Percentiles rank a stretch among this genome's conserved stretches.
Evolutionary conservation across 2,888 invertebrate species (phyloP).

Genomic region (Flabesymbios commensalis): DNA sequence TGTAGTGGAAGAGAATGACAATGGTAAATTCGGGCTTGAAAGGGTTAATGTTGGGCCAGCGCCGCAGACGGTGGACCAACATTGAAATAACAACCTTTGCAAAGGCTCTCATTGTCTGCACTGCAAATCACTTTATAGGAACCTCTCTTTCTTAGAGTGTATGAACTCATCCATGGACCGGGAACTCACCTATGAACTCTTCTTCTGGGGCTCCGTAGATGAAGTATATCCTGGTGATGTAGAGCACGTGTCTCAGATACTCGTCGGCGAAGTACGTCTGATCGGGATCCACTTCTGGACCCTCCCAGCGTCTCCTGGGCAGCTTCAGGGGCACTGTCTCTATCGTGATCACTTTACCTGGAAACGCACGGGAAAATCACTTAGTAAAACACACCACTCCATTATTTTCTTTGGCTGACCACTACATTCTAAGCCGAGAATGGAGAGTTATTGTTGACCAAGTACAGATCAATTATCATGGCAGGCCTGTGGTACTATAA

Average conservation of each 20-base stretch:
- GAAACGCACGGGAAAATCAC: neutral
- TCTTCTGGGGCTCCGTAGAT: conserved; percentile 35
- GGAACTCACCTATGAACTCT: conserved; percentile 35
- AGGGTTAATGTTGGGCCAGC: no score
- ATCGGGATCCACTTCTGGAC: conserved; percentile 38
- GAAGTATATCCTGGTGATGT: conserved; percentile 38
- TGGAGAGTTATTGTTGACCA: no score
- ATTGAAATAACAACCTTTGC: no score
- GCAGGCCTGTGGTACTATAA: no score
- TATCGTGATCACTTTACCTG: conserved; percentile 39
- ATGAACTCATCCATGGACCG: neutral
- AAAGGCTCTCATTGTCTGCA: no score
- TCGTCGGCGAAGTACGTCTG: conserved; percentile 36
- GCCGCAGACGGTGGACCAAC: no score
- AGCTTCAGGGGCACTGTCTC: conserved; percentile 37
- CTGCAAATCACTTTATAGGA: neutral
- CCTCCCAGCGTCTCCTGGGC: conserved; percentile 33
- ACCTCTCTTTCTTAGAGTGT: neutral
- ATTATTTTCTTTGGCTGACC: no score
- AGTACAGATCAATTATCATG: no score
- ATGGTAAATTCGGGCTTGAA: no score
- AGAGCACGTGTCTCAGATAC: conserved; percentile 35
- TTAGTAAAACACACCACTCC: no score
- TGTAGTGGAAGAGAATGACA: no score
- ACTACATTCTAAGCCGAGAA: no score